Base-by-base conservation (phyloP, 2,113 vertebrate species). In the Cavia aperea region DNA sequence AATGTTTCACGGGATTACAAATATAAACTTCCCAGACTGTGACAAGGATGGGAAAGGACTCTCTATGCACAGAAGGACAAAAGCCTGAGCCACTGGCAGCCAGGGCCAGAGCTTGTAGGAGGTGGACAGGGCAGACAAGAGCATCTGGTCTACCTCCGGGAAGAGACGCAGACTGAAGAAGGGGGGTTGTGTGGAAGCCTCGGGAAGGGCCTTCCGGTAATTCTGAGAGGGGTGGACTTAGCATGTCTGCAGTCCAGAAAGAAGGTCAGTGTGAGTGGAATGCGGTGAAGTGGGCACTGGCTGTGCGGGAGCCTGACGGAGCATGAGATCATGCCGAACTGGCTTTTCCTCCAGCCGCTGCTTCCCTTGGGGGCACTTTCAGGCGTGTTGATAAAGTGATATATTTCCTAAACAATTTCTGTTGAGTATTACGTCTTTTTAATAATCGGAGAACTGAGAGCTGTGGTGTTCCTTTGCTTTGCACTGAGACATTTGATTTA, bases 401-500 rank as follows among this genome's bases (percentile, higher is more conserved):
- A 78, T 81, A 60, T 56, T 93, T 90, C 66, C 89, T 72, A 49
- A 87, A 93, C 24, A 81, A 36, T 78, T 65, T 83, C 11, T 65
- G 15, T 51, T 31, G 46, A 16, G 58, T 63, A 36, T n/a, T 16
- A 51, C 56, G 91, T 82, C 58, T 73, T 93, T 81, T 75, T 63
- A 77, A 65, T 65, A 81, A 54, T 2, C 86, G 36, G 82, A 72
- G 46, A 78, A 90, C 78, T 31, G 26, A 89, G 68, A 84, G 66
- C 36, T 23, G 49, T 16, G 2, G 33, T 56, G 46, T 87, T 92
- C 14, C 81, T 75, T 65, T 93, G 77, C 63, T 85, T 75, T 39
- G 33, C 16, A 39, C 13, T 36, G 24, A 83, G 29, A 92, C 91
- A 81, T 66, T 8, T 56, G 75, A 90, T 33, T 93, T 68, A n/a